Conservation (phyloP, 2,888 invertebrate genomes). For the Nomada hirtipes region DNA sequence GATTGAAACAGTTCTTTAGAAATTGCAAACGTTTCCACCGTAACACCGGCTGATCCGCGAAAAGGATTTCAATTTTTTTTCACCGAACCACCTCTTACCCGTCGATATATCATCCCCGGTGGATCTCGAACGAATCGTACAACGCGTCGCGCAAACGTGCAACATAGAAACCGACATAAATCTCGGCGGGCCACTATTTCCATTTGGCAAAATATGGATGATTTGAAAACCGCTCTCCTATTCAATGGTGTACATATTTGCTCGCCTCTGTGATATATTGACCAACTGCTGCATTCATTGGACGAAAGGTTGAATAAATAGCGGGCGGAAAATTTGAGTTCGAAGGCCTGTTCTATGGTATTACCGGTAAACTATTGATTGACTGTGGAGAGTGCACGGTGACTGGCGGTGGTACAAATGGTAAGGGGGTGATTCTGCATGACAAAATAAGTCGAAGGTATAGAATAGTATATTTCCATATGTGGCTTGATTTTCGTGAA, state of each 20-base stretch:
- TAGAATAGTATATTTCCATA: too few species aligned
- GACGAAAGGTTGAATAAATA: too few species aligned
- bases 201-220: background rate
- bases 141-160: background rate
- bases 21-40: too few species aligned
- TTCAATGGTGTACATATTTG: background rate
- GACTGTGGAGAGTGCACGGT: too few species aligned
- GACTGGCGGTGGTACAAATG: too few species aligned
- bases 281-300: background rate
- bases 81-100: constrained; percentile 17
- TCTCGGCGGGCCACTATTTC: constrained; percentile 14
- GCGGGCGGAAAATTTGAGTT: too few species aligned
- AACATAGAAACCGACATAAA: constrained; percentile 20
- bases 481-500: too few species aligned
- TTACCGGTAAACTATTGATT: too few species aligned
- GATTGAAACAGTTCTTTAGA: constrained; percentile 59
- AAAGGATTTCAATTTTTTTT: constrained; percentile 54
- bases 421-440: too few species aligned
- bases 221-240: constrained; percentile 10
- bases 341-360: too few species aligned
- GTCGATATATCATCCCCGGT: constrained; percentile 18
- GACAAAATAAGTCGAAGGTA: too few species aligned
- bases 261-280: background rate
- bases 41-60: background rate
- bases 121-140: background rate